Conservation (phyloP, 1,140 invertebrate genomes). For the Lithobius niger region DNA sequence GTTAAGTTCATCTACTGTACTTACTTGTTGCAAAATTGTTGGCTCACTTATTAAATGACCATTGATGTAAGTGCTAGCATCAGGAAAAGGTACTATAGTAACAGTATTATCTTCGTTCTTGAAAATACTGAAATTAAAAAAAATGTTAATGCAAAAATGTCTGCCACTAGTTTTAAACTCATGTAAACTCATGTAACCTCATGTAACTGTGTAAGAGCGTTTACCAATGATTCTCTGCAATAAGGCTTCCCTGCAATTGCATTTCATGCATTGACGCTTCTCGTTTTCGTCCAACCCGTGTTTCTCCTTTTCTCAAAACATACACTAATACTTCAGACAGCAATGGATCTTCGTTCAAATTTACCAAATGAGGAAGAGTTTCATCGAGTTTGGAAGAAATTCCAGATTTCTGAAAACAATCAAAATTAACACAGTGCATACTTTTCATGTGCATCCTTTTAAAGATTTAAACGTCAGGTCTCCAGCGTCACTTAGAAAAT, state of each 20-base stretch:
- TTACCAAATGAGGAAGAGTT: constrained; percentile 40
- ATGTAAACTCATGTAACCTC: constrained; percentile 23
- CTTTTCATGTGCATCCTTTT: too few relatives aligned
- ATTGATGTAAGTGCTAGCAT: constrained; percentile 49
- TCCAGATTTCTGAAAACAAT: constrained; percentile 32
- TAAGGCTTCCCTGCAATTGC: constrained; percentile 45
- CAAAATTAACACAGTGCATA: too few relatives aligned
- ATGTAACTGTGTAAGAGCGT: constrained; percentile 18
- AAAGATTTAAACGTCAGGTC: too few relatives aligned
- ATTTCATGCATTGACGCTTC: constrained; percentile 38
- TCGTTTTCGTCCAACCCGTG: constrained; percentile 29
- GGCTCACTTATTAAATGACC: constrained; percentile 38
- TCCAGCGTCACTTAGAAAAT: too few relatives aligned
- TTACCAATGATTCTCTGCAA: constrained; percentile 50
- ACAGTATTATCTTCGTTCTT: constrained; percentile 24
- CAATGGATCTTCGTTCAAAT: constrained; percentile 53
- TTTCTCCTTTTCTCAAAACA: constrained; percentile 36
- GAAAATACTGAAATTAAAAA: constrained; percentile 24
- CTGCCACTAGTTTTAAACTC: constrained; percentile 33
- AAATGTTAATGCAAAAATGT: constrained; percentile 14
- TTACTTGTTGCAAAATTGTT: constrained; percentile 37
- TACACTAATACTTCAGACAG: constrained; percentile 53
- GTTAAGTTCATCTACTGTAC: too few relatives aligned
- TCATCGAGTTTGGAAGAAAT: constrained; percentile 30
- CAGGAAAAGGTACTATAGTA: constrained; percentile 26